Conservation (phyloP, 2,888 invertebrate genomes). For the Liopterus haemorrhoidalis region DNA sequence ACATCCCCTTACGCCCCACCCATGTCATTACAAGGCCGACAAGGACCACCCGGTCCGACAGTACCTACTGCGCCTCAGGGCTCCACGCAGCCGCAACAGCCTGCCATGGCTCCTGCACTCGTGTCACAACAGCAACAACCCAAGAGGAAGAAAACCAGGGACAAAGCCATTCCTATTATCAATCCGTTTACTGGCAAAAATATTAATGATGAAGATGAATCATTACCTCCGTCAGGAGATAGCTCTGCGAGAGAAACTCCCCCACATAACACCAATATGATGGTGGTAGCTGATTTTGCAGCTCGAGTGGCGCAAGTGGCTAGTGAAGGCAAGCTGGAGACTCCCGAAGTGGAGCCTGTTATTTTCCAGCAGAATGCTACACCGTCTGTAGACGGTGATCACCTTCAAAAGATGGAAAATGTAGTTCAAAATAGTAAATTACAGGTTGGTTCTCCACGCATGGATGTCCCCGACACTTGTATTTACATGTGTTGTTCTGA, state of each 20-base stretch:
- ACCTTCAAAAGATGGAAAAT: conserved; percentile 32
- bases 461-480: background rate
- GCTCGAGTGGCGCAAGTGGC: conserved; percentile 39
- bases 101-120: conserved; percentile 30
- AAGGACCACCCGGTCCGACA: conserved; percentile 30
- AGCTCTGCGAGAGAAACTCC: conserved; percentile 49
- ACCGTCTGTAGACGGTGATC: conserved; percentile 32
- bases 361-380: conserved; percentile 16
- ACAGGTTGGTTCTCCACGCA: conserved; percentile 37
- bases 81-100: conserved; percentile 28
- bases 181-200: conserved; percentile 40
- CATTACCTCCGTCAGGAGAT: conserved; percentile 45
- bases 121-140: conserved; percentile 29
- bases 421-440: conserved; percentile 43
- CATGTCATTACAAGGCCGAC: conserved; percentile 15
- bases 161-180: conserved; percentile 43
- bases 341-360: conserved; percentile 11
- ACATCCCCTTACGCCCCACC: conserved; percentile 7
- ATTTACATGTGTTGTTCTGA: conserved; percentile 20
- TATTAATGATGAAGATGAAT: conserved; percentile 34
- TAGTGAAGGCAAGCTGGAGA: conserved; percentile 13
- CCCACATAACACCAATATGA: conserved; percentile 27
- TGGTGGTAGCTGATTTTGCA: conserved; percentile 42
- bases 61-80: conserved; percentile 28
- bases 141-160: conserved; percentile 30